Evolutionary conservation across 92 coral and sea anemone species (phyloP).

Genomic region (Isaurus tuberculatus): DNA sequence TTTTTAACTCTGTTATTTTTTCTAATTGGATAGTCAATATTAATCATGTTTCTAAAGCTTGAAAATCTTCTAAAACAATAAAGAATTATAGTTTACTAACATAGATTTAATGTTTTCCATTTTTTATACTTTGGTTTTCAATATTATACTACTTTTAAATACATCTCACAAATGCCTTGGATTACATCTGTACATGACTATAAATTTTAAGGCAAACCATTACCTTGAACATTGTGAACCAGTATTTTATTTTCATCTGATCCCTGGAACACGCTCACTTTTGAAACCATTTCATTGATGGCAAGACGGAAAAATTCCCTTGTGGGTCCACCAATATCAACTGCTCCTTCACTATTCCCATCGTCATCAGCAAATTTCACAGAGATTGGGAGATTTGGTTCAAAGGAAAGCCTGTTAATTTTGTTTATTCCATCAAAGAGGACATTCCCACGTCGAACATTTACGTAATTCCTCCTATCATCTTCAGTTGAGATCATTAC

Average conservation of each 20-base stretch:
- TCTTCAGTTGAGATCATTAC: not conserved
- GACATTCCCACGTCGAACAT: conserved; percentile 1
- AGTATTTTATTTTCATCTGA: conserved; percentile 26
- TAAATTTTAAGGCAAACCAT: conserved; percentile 10
- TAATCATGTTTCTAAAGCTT: not conserved
- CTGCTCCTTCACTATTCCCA: conserved; percentile 51
- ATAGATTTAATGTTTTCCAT: not conserved
- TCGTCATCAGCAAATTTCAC: conserved; percentile 52
- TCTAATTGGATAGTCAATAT: not conserved
- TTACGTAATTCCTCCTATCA: not conserved
- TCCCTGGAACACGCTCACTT: conserved; percentile 26
- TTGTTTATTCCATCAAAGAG: conserved; percentile 13
- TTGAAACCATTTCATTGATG: conserved; percentile 21
- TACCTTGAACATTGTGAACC: conserved; percentile 30
- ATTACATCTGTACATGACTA: not conserved
- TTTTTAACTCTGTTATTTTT: not conserved
- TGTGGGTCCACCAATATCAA: conserved; percentile 33
- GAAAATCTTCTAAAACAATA: conserved; percentile 12
- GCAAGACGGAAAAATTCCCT: conserved; percentile 40
- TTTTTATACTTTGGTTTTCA: not conserved
- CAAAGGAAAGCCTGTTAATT: conserved; percentile 10
- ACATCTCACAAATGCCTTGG: not conserved
- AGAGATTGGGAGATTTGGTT: conserved; percentile 28
- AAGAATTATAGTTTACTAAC: conserved; percentile 1
- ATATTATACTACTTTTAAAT: not conserved